A percentile compares a stretch with the other conserved stretches of the same genome.
Conservation (phyloP, 2,113 vertebrate species). For the Neodontobutis hainanensis region DNA sequence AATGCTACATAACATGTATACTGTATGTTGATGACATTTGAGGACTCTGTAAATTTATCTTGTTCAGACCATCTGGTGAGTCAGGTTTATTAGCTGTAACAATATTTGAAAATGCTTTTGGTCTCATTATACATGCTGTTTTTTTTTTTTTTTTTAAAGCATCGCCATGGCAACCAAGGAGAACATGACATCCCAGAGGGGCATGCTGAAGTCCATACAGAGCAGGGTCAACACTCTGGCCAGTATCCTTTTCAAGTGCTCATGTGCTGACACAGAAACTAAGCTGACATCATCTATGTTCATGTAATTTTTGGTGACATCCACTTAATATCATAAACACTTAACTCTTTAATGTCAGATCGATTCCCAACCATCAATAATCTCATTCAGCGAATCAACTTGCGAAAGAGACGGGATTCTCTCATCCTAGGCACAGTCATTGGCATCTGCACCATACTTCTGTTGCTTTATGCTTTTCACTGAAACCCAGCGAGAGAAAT, state of each 20-base stretch:
- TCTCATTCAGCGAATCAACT: constrained; percentile 96
- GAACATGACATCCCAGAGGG: constrained; percentile 97
- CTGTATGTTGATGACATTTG: too few species aligned
- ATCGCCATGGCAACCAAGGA: constrained; percentile 99
- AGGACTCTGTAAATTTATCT: too few species aligned
- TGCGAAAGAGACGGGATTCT: constrained; percentile 94
- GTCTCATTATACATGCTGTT: constrained; percentile 8
- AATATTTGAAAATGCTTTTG: too few species aligned
- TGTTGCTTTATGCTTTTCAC: constrained; percentile 95
- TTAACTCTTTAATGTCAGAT: constrained; percentile 78
- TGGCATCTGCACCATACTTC: constrained; percentile 91
- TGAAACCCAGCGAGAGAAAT: constrained; percentile 77
- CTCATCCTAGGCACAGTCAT: constrained; percentile 90
- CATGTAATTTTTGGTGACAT: background rate
- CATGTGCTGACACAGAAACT: background rate
- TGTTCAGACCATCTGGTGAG: too few species aligned
- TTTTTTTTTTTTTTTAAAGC: constrained; percentile 71
- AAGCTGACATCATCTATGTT: too few species aligned
- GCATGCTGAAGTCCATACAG: constrained; percentile 95
- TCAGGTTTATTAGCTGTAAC: too few species aligned
- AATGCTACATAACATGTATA: too few species aligned
- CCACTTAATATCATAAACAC: constrained; percentile 11
- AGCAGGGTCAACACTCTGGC: constrained; percentile 97
- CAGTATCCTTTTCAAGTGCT: constrained; percentile 89
- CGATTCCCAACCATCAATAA: constrained; percentile 97